A percentile compares a stretch with the other conserved stretches of the same genome.
phyloP scores from a whole-genome alignment of 2,888 invertebrate genomes.

The Nudaria mundana region DNA sequence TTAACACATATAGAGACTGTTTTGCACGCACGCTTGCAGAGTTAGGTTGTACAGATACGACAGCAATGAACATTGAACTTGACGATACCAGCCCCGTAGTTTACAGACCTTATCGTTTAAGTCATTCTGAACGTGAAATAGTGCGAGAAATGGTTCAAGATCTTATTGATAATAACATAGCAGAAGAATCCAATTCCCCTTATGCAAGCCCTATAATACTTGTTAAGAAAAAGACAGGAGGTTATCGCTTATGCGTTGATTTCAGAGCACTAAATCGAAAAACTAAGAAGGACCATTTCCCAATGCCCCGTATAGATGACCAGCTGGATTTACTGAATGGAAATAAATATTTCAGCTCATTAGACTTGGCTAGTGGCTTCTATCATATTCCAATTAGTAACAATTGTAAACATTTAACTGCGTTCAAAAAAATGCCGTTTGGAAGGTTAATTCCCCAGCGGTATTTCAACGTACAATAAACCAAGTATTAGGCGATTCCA shows the following conservation, averaged over 20 bases:
- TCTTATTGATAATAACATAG: not conserved
- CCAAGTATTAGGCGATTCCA: constrained; percentile 9
- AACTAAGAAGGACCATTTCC: constrained; percentile 18
- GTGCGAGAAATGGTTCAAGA: not conserved
- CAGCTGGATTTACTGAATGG: constrained; percentile 22
- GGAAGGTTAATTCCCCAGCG: constrained; percentile 27
- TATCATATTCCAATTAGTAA: too few species aligned
- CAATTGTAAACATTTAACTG: too few species aligned
- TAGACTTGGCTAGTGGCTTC: too few species aligned
- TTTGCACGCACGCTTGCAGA: not conserved
- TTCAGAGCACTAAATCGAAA: constrained; percentile 21
- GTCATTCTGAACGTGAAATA: not conserved
- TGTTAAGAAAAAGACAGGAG: constrained; percentile 5
- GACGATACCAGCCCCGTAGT: not conserved
- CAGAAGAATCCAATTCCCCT: not conserved
- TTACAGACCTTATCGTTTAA: not conserved
- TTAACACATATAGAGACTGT: not conserved
- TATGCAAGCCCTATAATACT: not conserved
- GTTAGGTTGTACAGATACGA: not conserved
- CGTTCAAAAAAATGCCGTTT: constrained; percentile 18
- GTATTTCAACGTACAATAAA: constrained; percentile 29
- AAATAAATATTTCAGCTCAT: not conserved
- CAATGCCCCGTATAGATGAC: constrained; percentile 24
- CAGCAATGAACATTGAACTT: not conserved
- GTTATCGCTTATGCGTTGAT: constrained; percentile 24